phyloP scores from a whole-genome alignment of 1,140 invertebrate genomes.

The Eurosta solidaginis region DNA sequence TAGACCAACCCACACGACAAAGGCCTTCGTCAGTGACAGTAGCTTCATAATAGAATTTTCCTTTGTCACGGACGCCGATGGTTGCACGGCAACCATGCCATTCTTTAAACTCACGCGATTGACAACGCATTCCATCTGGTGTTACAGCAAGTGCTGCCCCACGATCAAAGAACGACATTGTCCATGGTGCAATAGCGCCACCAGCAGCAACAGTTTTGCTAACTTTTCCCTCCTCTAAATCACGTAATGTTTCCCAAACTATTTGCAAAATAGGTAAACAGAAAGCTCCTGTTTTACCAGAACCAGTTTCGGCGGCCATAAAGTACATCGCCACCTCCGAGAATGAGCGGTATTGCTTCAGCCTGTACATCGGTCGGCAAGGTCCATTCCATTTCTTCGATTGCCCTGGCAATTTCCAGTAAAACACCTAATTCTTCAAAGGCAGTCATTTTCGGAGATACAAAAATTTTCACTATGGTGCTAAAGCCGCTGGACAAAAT shows the following conservation, averaged over 20 bases:
- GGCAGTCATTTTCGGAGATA: conserved; percentile 48
- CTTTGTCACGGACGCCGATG: conserved; percentile 79
- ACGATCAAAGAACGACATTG: conserved; percentile 87
- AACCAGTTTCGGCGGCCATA: conserved; percentile 99
- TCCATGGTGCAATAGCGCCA: conserved; percentile 69
- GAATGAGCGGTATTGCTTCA: conserved; percentile 96
- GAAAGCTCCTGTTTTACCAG: conserved; percentile 98
- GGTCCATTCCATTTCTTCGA: conserved; percentile 97
- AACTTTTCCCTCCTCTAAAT: conserved; percentile 79
- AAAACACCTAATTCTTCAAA: conserved; percentile 89
- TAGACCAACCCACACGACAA: conserved; percentile 96
- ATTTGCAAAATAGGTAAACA: conserved; percentile 98
- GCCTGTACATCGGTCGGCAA: conserved; percentile 96
- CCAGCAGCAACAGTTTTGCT: conserved; percentile 43
- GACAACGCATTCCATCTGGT: conserved; percentile 88
- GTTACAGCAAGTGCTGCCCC: conserved; percentile 87
- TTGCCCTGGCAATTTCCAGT: conserved; percentile 90
- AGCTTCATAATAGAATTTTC: conserved; percentile 94
- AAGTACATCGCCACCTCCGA: conserved; percentile 98
- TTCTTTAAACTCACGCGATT: conserved; percentile 85
- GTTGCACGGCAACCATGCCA: conserved; percentile 95
- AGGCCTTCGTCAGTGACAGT: conserved; percentile 95
- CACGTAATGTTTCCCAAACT: conserved; percentile 96
- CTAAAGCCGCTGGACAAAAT: neutral
- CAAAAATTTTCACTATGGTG: neutral